Percentiles rank a stretch among this genome's conserved stretches.
phyloP scores from a whole-genome alignment of 2,113 vertebrate species.

The Oncorhynchus tshawytscha region DNA sequence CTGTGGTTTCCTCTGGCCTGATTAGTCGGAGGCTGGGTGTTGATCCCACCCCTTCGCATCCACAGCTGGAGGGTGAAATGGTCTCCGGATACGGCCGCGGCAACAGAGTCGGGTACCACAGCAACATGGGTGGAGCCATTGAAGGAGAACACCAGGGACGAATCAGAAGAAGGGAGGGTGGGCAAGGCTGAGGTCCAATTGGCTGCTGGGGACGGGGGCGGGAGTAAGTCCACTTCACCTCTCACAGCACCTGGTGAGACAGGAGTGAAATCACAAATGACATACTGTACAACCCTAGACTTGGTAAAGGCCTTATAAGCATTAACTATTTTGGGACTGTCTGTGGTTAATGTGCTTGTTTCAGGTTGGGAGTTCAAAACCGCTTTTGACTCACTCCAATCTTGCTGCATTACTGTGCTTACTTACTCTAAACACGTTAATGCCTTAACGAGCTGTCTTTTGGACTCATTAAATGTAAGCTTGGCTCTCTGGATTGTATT shows the following conservation, averaged over 20 bases:
- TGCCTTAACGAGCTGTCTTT: too few species aligned
- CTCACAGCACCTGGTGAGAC: constrained; percentile 83
- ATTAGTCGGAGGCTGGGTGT: constrained; percentile 69
- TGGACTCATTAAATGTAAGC: too few species aligned
- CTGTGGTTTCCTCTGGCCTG: constrained; percentile 75
- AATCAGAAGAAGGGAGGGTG: constrained; percentile 93
- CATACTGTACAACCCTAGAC: too few species aligned
- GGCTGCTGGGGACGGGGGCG: constrained; percentile 84
- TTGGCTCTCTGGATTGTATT: too few species aligned
- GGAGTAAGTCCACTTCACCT: constrained; percentile 92
- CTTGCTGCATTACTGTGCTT: too few species aligned
- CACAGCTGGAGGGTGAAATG: constrained; percentile 96
- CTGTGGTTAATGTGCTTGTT: too few species aligned
- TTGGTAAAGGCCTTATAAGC: too few species aligned
- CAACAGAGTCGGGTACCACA: constrained; percentile 81
- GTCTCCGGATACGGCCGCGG: constrained; percentile 71
- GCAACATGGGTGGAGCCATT: constrained; percentile 91
- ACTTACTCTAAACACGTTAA: too few species aligned
- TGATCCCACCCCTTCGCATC: constrained; percentile 87
- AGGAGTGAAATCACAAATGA: background rate
- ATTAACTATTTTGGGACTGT: too few species aligned
- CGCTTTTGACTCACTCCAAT: too few species aligned
- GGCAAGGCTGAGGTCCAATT: constrained; percentile 93
- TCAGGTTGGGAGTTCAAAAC: too few species aligned
- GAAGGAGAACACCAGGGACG: constrained; percentile 96